These are phyloP conservation scores for Steatocranus sp. DNA, from an alignment of 2,797 vertebrate species.

Conservation along the genomic window DNA sequence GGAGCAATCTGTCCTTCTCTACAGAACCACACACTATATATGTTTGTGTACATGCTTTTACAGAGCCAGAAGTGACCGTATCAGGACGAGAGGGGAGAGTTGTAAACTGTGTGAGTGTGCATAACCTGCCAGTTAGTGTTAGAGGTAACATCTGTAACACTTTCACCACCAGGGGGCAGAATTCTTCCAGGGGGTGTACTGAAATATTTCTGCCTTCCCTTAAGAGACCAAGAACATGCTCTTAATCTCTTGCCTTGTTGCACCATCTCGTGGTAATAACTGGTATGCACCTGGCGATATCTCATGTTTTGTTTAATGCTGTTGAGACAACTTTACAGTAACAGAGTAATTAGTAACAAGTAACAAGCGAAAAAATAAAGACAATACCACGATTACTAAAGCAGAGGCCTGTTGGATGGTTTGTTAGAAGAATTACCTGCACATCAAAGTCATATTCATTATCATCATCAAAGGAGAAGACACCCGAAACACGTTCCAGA, in stretches of 20 bases:
- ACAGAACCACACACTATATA: not conserved
- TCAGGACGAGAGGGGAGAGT: rapidly evolving
- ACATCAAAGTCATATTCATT: not conserved
- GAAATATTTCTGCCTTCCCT: not conserved
- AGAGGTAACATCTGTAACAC: not conserved
- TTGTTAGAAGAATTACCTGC: not conserved
- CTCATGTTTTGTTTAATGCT: not conserved
- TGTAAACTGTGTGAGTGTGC: not conserved
- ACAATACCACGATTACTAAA: not conserved
- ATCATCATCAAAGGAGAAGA: not conserved
- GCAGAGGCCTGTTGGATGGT: not conserved
- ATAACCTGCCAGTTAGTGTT: not conserved
- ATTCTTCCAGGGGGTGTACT: not conserved
- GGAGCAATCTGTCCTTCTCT: not conserved
- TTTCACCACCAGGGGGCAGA: not conserved
- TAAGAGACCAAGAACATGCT: not conserved
- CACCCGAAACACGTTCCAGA: not conserved
- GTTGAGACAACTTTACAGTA: not conserved
- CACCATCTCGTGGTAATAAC: not conserved
- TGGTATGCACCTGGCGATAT: not conserved
- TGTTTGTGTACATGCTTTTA: not conserved
- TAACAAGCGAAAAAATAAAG: not conserved
- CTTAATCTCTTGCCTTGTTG: not conserved
- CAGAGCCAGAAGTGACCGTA: not conserved
- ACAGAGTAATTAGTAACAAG: not conserved